Evolutionary conservation across 1,140 invertebrate genomes (phyloP), one percentile per base, ranked within the genome.

Genomic region (Halyomorpha halys): DNA sequence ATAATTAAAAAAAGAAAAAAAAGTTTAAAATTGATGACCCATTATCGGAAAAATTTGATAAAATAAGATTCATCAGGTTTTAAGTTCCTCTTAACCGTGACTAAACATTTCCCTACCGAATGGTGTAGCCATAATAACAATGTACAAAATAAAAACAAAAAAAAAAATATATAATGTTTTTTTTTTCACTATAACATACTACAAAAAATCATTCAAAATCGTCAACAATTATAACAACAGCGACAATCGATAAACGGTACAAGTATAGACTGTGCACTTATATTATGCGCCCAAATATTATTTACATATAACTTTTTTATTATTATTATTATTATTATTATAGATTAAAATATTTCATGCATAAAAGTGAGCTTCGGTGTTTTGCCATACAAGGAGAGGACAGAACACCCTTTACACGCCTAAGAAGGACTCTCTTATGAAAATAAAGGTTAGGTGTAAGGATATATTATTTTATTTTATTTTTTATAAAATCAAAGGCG

Each of bases 311-410:
- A 53, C 27, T 53, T 63, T 63, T 2, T 11, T 39, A 11, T 39
- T 39, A n/a, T 34, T 62, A 54, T 64, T 64, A 25, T 64, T 53
- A 53, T 53, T 53, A 21, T 25, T 25, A 21, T 25, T 9, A 53
- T 61, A 65, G 64, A 65, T 61, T 65, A 65, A 65, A 62, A 65
- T 65, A 65, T 62, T 65, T 25, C 64, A 65, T 65, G 64, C 64
- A 65, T 61, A 60, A 61, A 65, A 65, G 64, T 65, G 64, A 65
- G 64, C 64, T 61, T 65, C 1, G 59, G 64, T 65, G 64, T 65
- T 59, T 65, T 16, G 53, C 18, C 23, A 9, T 21, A 14, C 23
- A 56, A 23, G 53, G 15, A 56, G 53, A 4, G 21, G 23, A 56
- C 53, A 56, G 27, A 56, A 56, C 53, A 56, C 53, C 15, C 23